Evolutionary conservation across 2,888 invertebrate species (phyloP).

Genomic region (Trichogramma dendrolimi): DNA sequence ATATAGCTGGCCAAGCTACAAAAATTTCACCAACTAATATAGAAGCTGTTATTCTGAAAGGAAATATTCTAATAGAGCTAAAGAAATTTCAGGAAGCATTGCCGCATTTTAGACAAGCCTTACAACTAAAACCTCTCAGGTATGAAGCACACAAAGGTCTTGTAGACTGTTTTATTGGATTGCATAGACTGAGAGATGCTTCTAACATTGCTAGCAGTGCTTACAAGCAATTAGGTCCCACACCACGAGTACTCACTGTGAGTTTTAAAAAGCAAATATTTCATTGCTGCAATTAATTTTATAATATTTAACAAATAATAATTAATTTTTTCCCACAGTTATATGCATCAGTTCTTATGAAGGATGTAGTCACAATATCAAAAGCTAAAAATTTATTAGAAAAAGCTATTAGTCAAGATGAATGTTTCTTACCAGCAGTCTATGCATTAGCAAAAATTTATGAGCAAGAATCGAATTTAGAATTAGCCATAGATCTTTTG

Average conservation of each 20-base stretch:
- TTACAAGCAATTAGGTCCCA: conserved; percentile 68
- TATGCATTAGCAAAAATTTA: conserved; percentile 69
- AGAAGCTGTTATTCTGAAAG: conserved; percentile 72
- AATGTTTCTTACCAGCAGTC: conserved; percentile 69
- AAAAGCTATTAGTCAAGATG: conserved; percentile 69
- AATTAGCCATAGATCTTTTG: conserved; percentile 66
- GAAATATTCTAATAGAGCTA: conserved; percentile 63
- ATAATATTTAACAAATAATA: not conserved
- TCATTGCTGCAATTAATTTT: not conserved
- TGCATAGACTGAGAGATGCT: conserved; percentile 68
- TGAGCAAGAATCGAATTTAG: conserved; percentile 62
- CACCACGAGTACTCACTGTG: conserved; percentile 70
- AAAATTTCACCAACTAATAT: conserved; percentile 63
- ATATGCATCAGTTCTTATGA: conserved; percentile 69
- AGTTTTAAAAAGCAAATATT: conserved; percentile 36
- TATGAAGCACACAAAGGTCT: conserved; percentile 76
- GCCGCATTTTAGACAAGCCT: conserved; percentile 65
- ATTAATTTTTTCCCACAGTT: conserved; percentile 56
- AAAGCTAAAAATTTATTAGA: conserved; percentile 69
- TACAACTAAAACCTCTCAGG: conserved; percentile 60
- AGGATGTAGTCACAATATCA: conserved; percentile 59
- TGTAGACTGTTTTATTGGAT: conserved; percentile 68
- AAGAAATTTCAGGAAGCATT: conserved; percentile 66
- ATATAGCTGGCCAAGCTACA: conserved; percentile 71
- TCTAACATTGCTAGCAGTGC: conserved; percentile 68